phyloP scores from a whole-genome alignment of 2,888 invertebrate genomes.

The Lithophane leautieri region DNA sequence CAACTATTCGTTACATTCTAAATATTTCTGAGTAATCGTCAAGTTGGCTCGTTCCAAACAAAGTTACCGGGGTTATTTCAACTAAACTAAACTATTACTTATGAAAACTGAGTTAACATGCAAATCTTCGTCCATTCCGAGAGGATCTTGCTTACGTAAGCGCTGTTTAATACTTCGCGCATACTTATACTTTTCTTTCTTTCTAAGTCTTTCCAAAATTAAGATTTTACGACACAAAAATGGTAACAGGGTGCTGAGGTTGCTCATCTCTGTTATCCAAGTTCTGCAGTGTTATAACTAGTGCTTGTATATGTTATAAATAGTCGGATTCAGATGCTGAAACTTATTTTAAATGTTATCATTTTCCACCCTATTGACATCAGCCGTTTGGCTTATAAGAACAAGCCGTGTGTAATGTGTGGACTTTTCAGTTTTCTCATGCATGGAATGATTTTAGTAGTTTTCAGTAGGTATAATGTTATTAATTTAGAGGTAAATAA shows the following conservation, averaged over 20 bases:
- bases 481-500: neutral
- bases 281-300: constrained; percentile 24
- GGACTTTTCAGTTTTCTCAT: constrained; percentile 27
- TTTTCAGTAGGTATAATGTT: constrained; percentile 3
- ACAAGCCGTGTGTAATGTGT: constrained; percentile 23
- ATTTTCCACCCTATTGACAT: constrained; percentile 36
- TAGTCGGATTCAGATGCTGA: neutral
- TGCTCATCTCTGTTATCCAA: constrained; percentile 37
- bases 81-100: constrained; percentile 85
- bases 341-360: constrained; percentile 6
- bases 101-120: constrained; percentile 87
- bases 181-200: constrained; percentile 72
- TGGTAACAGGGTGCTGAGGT: constrained; percentile 53
- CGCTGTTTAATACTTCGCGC: constrained; percentile 76
- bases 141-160: constrained; percentile 77
- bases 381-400: constrained; percentile 11
- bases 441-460: constrained; percentile 11
- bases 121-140: constrained; percentile 84
- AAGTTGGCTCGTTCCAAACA: constrained; percentile 79
- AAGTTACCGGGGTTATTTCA: constrained; percentile 81
- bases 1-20: constrained; percentile 79
- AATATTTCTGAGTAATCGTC: constrained; percentile 81
- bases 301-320: neutral
- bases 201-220: constrained; percentile 69
- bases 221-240: constrained; percentile 66